Base-by-base conservation (phyloP, 2,888 invertebrate species). In the Timandra comae region DNA sequence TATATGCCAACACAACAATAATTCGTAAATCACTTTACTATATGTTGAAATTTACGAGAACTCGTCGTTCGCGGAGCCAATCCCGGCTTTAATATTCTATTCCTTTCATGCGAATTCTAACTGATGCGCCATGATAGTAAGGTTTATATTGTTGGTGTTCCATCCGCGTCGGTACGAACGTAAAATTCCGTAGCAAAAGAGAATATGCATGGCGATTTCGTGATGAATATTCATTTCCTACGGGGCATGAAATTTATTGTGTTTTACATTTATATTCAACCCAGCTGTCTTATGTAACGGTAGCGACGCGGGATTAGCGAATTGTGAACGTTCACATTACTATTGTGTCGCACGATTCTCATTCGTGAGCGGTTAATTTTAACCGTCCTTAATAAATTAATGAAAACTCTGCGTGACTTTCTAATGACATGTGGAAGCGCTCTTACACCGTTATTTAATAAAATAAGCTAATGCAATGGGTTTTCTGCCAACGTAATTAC, bases 201-300 rank as follows among this genome's bases (percentile, higher is more conserved):
- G 85, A 85, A 84, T 84, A 84, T 85, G 85, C 81, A 82, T 84
- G 81, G 85, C 85, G 80, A 85, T 84, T 82, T 84, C 82, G 81
- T 85, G 85, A 85, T 85, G 85, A 85, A 85, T 85, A 85, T 85
- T 85, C 85, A 85, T 85, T 85, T 85, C 82, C 84, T 84, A 84
- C 84, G 79, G 84, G 82, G 81, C 84, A 85, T 85, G 85, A 85
- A 85, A 85, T 84, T 84, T 85, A 85, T 85, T 81, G 85, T 85
- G 85, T 85, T 85, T 84, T 82, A 85, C 84, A 84, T 85, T 84
- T 85, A 82, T 84, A 84, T 85, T 85, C 85, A 77, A 84, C 75
- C 84, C 82, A 73, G 79, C 72, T 73, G 79, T 82, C 85, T 85
- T 84, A 84, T 79, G 80, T 82, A 82, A 84, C 84, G 84, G 85